Conservation (phyloP, 2,113 vertebrate genomes). For the Murina feae region DNA sequence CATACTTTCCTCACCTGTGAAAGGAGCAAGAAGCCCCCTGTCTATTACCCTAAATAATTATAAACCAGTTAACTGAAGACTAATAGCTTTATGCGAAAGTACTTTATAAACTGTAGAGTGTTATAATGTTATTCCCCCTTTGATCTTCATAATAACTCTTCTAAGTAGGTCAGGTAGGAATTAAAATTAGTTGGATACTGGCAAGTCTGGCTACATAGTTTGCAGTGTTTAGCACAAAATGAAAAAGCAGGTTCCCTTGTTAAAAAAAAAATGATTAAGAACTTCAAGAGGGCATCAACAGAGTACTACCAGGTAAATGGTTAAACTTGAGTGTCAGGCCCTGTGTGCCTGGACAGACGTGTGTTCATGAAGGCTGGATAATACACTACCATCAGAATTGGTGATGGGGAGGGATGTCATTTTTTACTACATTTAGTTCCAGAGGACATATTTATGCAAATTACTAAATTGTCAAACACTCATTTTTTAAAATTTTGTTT, state of each 20-base stretch:
- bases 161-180: background rate
- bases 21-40: background rate
- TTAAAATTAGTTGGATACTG: background rate
- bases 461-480: background rate
- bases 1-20: background rate
- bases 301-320: background rate
- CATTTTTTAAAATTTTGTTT: too few relatives aligned
- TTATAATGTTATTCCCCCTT: background rate
- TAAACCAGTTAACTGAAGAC: background rate
- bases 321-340: too few relatives aligned
- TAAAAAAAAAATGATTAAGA: background rate
- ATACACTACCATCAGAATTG: background rate
- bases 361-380: rapidly evolving
- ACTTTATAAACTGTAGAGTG: background rate
- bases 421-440: background rate
- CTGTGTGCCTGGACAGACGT: background rate
- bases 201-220: background rate
- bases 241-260: background rate
- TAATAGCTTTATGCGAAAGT: background rate
- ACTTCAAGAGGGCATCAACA: background rate
- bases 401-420: background rate
- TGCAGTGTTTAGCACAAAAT: background rate
- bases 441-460: background rate
- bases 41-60: background rate
- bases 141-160: background rate